Percentiles rank a stretch among this genome's conserved stretches.
phyloP scores from a whole-genome alignment of 2,797 vertebrate species.

The Glossophaga mutica region DNA sequence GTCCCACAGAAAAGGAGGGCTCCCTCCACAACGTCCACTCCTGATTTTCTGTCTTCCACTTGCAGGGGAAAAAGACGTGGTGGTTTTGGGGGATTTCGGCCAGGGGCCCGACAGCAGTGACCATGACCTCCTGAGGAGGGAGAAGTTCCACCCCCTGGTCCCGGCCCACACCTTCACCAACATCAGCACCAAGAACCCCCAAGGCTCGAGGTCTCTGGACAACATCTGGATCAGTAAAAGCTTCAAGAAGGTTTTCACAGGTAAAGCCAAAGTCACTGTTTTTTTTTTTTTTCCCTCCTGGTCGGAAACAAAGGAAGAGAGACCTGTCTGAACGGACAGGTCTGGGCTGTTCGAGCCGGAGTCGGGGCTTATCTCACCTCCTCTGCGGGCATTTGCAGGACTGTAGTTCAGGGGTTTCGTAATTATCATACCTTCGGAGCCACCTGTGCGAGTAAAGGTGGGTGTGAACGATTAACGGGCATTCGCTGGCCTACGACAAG shows the following conservation, averaged over 20 bases:
- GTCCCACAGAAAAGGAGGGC: neutral
- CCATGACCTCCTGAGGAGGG: constrained; percentile 89
- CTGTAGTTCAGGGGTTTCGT: neutral
- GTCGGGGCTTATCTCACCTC: no score
- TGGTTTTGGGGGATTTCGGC: constrained; percentile 93
- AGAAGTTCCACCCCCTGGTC: constrained; percentile 89
- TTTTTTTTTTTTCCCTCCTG: neutral
- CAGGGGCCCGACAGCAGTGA: constrained; percentile 87
- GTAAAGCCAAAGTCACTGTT: constrained; percentile 70
- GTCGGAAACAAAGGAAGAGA: neutral
- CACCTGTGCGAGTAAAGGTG: neutral
- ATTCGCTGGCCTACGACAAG: neutral
- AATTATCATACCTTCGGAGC: neutral
- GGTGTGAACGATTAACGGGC: neutral
- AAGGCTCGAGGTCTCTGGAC: constrained; percentile 90
- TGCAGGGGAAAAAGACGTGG: constrained; percentile 90
- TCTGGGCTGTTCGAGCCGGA: neutral
- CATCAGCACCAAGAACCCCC: constrained; percentile 95
- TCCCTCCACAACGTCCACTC: neutral
- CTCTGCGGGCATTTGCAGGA: neutral
- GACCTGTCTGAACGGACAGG: neutral
- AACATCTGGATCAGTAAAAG: constrained; percentile 96
- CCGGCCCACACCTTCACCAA: constrained; percentile 91
- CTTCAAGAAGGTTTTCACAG: constrained; percentile 92
- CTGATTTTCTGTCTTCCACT: neutral